Evolutionary conservation across 2,113 vertebrate species (phyloP).

Genomic region (Puntigrus tetrazona): DNA sequence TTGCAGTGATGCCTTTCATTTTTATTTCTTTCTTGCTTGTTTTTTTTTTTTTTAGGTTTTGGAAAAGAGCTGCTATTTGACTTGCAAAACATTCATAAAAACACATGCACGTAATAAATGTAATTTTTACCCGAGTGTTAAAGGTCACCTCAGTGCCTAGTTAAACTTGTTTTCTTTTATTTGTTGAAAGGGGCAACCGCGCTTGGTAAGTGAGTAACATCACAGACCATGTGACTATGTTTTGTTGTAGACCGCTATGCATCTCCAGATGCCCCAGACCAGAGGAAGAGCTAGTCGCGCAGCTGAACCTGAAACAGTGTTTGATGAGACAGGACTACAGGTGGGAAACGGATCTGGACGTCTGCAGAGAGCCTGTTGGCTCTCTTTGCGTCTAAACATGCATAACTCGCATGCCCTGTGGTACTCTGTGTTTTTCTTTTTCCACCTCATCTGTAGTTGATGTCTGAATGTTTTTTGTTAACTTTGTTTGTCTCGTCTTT

Average conservation of each 20-base stretch:
- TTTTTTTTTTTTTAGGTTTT: neutral
- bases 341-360: constrained; percentile 77
- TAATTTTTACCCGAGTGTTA: neutral
- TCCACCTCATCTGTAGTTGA: constrained; percentile 7
- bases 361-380: neutral
- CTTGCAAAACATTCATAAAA: neutral
- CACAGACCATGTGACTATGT: constrained; percentile 68
- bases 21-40: too few species aligned
- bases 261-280: constrained; percentile 84
- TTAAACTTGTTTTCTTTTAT: neutral
- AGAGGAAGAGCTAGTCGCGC: constrained; percentile 91
- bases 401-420: constrained; percentile 7
- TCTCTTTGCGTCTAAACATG: neutral
- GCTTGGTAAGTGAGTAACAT: constrained; percentile 53
- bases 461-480: neutral
- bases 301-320: constrained; percentile 80
- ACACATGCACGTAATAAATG: neutral
- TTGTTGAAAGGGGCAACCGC: neutral
- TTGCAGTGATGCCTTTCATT: neutral
- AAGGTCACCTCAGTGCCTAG: neutral
- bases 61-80: neutral
- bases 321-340: constrained; percentile 88
- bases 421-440: neutral
- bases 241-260: constrained; percentile 76
- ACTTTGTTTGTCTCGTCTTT: neutral